These are phyloP conservation scores for Falco peregrinus DNA, from an alignment of 2,797 vertebrate species.

Conservation along the genomic window DNA sequence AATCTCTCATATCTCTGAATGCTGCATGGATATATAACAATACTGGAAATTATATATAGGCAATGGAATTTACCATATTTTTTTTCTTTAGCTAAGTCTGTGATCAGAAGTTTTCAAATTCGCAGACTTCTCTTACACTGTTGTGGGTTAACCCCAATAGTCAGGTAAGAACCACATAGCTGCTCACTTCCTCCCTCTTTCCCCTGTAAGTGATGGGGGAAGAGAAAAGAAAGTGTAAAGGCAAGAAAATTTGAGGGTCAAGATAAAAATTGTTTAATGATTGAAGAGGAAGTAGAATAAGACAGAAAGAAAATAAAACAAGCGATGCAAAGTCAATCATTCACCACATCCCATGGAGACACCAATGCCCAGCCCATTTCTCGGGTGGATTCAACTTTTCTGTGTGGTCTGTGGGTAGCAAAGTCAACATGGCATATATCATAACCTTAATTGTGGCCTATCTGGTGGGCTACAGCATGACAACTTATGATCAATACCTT, in stretches of 20 bases:
- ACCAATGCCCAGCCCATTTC: background rate
- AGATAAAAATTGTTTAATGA: background rate
- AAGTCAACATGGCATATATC: background rate
- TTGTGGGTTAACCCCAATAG: background rate
- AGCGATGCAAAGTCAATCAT: background rate
- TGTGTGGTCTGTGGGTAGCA: no score
- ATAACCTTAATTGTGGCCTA: background rate
- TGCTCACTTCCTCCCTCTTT: rapidly evolving
- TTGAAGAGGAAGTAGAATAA: background rate
- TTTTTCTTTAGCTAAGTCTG: background rate
- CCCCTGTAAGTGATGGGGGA: rapidly evolving
- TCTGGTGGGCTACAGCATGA: rapidly evolving
- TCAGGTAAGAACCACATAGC: background rate
- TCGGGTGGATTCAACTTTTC: background rate
- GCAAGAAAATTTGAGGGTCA: background rate
- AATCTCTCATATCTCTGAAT: background rate
- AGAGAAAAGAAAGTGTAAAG: background rate
- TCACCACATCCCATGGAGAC: background rate
- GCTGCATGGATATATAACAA: background rate
- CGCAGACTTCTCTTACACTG: rapidly evolving
- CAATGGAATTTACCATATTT: background rate
- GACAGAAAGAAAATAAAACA: background rate
- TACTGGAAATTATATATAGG: background rate
- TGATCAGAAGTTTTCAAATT: background rate
- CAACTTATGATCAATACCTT: background rate